Evolutionary conservation across 30 jellyfish, hydroid and myxozoan species (phyloP).

Genomic region (Hydra vulgaris): DNA sequence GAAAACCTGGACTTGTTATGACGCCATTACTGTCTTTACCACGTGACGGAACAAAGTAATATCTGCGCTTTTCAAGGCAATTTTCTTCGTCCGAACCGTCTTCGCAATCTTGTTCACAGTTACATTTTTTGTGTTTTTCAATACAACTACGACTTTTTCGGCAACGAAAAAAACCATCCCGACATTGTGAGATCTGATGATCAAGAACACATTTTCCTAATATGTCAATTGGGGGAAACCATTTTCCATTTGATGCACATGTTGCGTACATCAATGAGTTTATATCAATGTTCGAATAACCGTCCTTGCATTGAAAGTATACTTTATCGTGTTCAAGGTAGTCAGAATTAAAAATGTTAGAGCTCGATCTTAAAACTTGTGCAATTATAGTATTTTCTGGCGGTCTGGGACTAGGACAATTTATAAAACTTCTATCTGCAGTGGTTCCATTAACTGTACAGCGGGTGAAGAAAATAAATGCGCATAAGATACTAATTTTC

Average conservation of each 20-base stretch:
- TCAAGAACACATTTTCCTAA: slow-evolving; percentile 14
- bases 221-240: slow-evolving; percentile 15
- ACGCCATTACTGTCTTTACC: slow-evolving; percentile 19
- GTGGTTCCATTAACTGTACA: background rate
- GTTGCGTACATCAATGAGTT: slow-evolving; percentile 8
- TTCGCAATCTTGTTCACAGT: slow-evolving; percentile 15
- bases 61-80: slow-evolving; percentile 6
- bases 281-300: background rate
- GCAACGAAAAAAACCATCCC: slow-evolving; percentile 16
- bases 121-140: slow-evolving; percentile 7
- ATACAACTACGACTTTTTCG: slow-evolving; percentile 7
- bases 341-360: background rate
- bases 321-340: slow-evolving; percentile 26
- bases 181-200: background rate
- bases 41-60: slow-evolving; percentile 2
- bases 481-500: background rate
- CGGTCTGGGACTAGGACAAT: slow-evolving; percentile 9
- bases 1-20: slow-evolving; percentile 24
- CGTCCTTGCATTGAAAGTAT: slow-evolving; percentile 17
- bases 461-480: background rate
- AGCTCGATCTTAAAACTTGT: background rate
- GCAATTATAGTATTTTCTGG: slow-evolving; percentile 13
- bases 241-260: slow-evolving; percentile 24
- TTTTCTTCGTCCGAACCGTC: slow-evolving; percentile 32
- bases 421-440: background rate